Evolutionary conservation across 2,113 vertebrate genomes (phyloP), one percentile per base, ranked within the genome.

Genomic region (Vimba vimba): DNA sequence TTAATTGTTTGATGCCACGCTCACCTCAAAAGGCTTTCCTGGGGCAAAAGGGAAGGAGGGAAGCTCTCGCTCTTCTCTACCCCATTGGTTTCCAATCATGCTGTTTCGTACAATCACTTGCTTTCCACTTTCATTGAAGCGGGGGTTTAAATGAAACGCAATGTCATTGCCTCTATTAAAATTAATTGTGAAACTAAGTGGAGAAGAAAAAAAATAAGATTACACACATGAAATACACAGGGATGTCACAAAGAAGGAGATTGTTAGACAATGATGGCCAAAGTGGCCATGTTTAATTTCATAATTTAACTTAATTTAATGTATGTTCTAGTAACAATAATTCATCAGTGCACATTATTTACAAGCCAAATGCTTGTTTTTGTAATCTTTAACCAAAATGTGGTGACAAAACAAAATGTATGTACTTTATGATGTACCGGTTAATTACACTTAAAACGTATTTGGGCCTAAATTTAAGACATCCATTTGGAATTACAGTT

Each of bases 1-100:
- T 8, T 27, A 85, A 68, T 12, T 43, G 23, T 25, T 19, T 17
- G n/a, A 39, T 39, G 19, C 8, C 33, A 50, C 45, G 55, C 88
- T 89, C 69, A 92, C 92, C 89, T 92, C 87, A 85, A 92, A 92
- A 17, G 87, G 55, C 79, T 90, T 59, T 23, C 91, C 92, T 10
- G 7, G 43, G 36, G 15, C 39, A 57, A 92, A 91, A 55, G 92
- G 91, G 69, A 88, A 89, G 25, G 69, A 15, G n/a, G 47, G 12
- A 9, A 71, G 36, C 27, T 36, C n/a, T 47, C 88, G 86, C 85
- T 92, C 92, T 60, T 89, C 91, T 19, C 1, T 7, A 15, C 91
- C 92, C 92, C 92, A 92, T 10, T 59, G 4, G 11, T 64, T 43
- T 9, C 45, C 64, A 17, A 91, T 27, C 30, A 82, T 2, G 43